Evolutionary conservation across 2,797 vertebrate species (phyloP), one percentile per base, ranked within the genome.

Genomic region (Bradypodion pumilum): DNA sequence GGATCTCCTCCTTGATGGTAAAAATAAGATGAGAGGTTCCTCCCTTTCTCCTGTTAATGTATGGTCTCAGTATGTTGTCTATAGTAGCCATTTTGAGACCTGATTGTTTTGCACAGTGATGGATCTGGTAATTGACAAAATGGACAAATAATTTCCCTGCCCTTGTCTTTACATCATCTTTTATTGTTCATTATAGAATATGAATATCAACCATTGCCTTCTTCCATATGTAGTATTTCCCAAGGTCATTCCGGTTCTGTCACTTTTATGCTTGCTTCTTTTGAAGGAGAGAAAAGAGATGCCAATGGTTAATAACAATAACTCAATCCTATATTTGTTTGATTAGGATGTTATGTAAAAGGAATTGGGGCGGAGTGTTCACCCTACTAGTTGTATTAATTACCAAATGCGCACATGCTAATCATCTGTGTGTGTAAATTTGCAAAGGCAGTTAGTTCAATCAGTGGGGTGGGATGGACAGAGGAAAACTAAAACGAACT

Each of bases 211-310:
- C 46, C n/a, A 5, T 65, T 75, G 52, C 8, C 32, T 82, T 82
- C 40, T 29, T 37, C 69, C 59, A 72, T 81, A 60, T 21, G 42
- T 60, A 6, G 42, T 60, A 6, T 27, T 56, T 59, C 32, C 37
- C 79, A 40, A 46, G 66, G 35, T 40, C 40, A 80, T 81, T 63
- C 75, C n/a, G n/a, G n/a, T 74, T 75, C 59, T 75, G 44, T 63
- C 25, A 66, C 60, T 56, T 35, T 40, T 23, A 65, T 49, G 10
- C 25, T 19, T 74, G 59, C n/a, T 21, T 6, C 65, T 63, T n/a
- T 3, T 65, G n/a, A 27, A 82, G 69, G 69, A 81, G n/a, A 40
- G 46, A 60, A 27, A 40, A 49, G 49, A 37, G 44, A 52, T 37
- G 13, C n/a, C 59, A 65, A 35, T 25, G 37, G 60, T 29, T 13